Base-by-base conservation (phyloP, 1,140 invertebrate species). In the Achroia grisella region DNA sequence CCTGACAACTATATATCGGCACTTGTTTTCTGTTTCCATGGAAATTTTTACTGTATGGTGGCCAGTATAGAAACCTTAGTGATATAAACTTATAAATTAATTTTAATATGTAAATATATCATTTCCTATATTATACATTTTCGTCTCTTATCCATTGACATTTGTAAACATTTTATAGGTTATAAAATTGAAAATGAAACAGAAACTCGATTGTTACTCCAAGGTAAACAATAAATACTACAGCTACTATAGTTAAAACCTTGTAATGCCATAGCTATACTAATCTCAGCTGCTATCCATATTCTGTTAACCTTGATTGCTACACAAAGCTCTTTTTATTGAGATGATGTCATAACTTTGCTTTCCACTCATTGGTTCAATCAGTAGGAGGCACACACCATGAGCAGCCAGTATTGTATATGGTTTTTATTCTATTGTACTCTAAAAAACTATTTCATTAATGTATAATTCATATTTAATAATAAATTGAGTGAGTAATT, bases 261-360 rank as follows among this genome's bases (percentile, higher is more conserved):
- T 31, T 31, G 30, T 10, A 31, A 31, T 1, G 13, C 35, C 17
- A 15, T 37, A 37, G 35, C 17, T 4, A 14, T 37, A 37, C 12
- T 37, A 37, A 37, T 37, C 35, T 37, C 13, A 37, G 35, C 40
- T 41, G 43, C 39, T 52, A 52, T 39, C 52, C 53, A 44, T 28
- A 54, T 51, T 44, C 55, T 32, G 42, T 46, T 65, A 58, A 47
- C 64, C 70, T 73, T 73, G 67, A 17, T 42, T 32, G 10, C 32
- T 37, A 27, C 49, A 35, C 23, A 49, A 14, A 29, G 13, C 23
- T 37, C 30, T 27, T 31, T 49, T 40, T 40, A 31, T 56, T 52
- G 39, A 44, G 36, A 66, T 79, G 75, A 79, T 71, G 64, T 79
- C 75, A 79, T 76, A 46, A 35, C 15, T 29, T 35, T 44, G 47